A percentile compares a stretch with the other conserved stretches of the same genome.
phyloP scores from a whole-genome alignment of 2,888 invertebrate species.

The Sturmia bella region DNA sequence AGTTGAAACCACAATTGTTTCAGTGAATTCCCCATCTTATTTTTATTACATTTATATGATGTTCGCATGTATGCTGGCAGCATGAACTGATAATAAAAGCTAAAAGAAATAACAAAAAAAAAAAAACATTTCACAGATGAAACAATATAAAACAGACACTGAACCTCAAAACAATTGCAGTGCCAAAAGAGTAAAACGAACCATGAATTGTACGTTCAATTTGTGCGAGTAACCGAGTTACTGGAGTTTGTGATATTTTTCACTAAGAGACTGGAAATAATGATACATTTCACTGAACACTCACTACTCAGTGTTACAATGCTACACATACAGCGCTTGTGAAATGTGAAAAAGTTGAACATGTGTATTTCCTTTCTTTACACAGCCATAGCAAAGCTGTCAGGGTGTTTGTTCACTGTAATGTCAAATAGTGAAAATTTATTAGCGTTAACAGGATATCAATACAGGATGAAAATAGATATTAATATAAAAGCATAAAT shows the following conservation, averaged over 20 bases:
- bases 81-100: no score
- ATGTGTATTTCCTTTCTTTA: not conserved
- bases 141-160: constrained; percentile 64
- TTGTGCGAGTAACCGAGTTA: constrained; percentile 2
- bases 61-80: not conserved
- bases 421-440: constrained; percentile 73
- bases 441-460: constrained; percentile 74
- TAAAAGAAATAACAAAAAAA: not conserved
- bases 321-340: constrained; percentile 1
- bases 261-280: constrained; percentile 57
- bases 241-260: constrained; percentile 33
- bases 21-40: constrained; percentile 13
- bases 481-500: constrained; percentile 33
- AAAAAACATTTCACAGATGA: constrained; percentile 40
- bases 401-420: constrained; percentile 59
- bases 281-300: constrained; percentile 45
- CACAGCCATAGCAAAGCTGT: constrained; percentile 15
- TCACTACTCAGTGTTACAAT: constrained; percentile 28
- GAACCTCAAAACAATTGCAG: constrained; percentile 52
- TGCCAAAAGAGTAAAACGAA: constrained; percentile 47
- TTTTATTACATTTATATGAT: not conserved
- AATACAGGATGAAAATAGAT: constrained; percentile 63
- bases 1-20: constrained; percentile 57
- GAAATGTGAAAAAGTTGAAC: not conserved
- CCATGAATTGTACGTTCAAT: constrained; percentile 37